Conservation (phyloP, 2,888 invertebrate genomes). For the Mythimna ferrago region DNA sequence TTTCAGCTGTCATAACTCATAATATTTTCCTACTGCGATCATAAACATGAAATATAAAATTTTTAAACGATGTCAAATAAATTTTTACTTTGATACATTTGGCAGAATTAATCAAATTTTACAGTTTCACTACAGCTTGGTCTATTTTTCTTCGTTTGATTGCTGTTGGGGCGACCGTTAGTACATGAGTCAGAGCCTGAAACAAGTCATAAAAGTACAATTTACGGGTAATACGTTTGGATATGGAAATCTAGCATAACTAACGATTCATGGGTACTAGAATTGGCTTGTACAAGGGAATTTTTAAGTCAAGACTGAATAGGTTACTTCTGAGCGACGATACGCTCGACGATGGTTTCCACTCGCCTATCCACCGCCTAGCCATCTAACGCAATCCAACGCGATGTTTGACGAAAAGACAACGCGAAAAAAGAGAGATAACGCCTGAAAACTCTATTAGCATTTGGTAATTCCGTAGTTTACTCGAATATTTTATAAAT, state of each 20-base stretch:
- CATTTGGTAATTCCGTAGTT: no score
- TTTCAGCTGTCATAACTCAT: slow-evolving; percentile 43
- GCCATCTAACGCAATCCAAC: no score
- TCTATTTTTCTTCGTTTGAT: slow-evolving; percentile 54
- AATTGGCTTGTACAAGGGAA: slow-evolving; percentile 7
- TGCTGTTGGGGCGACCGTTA: slow-evolving; percentile 43
- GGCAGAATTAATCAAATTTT: slow-evolving; percentile 22
- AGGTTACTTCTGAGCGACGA: no score
- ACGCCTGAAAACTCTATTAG: no score
- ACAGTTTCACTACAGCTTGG: slow-evolving; percentile 8
- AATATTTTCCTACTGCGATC: slow-evolving; percentile 15
- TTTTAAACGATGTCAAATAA: slow-evolving; percentile 34
- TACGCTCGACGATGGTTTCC: no score
- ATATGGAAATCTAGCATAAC: slow-evolving; percentile 56
- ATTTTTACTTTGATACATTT: slow-evolving; percentile 42
- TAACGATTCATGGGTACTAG: slow-evolving; percentile 33
- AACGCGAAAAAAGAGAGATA: no score
- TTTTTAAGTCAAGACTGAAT: no score
- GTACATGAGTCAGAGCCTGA: slow-evolving; percentile 62
- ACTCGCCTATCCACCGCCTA: no score
- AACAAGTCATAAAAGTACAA: slow-evolving; percentile 60
- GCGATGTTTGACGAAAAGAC: no score
- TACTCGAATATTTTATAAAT: no score
- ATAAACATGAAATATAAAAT: slow-evolving; percentile 43
- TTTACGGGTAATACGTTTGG: slow-evolving; percentile 61